phyloP scores from a whole-genome alignment of 2,888 invertebrate genomes.

The Polymixis lichenea region DNA sequence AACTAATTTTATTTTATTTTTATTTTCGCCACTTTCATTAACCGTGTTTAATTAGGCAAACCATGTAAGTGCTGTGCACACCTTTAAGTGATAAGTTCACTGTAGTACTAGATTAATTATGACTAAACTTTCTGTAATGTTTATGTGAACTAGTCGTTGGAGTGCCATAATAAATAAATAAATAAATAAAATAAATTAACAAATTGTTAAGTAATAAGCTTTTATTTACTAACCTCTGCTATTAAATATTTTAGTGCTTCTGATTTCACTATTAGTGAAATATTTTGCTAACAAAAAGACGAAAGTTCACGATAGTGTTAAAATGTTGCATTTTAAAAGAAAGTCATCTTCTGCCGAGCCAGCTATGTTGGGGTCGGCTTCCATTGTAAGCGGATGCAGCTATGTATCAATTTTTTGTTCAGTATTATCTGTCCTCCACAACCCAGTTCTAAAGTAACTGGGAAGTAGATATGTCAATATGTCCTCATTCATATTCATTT shows the following conservation, averaged over 20 bases:
- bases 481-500: neutral
- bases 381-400: neutral
- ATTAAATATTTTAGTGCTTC: constrained; percentile 10
- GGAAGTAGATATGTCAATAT: neutral
- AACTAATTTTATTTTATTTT: no score
- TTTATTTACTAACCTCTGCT: constrained; percentile 54
- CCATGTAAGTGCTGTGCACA: no score
- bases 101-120: no score
- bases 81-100: no score
- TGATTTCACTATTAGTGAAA: neutral
- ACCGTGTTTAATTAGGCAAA: no score
- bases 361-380: neutral
- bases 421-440: neutral
- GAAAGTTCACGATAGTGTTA: constrained; percentile 3
- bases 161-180: no score
- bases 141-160: no score
- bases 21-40: no score
- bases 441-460: no score
- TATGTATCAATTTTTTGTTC: neutral
- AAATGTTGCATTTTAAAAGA: constrained; percentile 4
- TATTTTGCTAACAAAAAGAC: neutral
- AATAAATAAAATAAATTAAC: no score
- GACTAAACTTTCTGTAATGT: no score
- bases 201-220: constrained; percentile 8
- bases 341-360: neutral